phyloP scores from a whole-genome alignment of 2,113 vertebrate genomes.

The Pithys albifrons region DNA sequence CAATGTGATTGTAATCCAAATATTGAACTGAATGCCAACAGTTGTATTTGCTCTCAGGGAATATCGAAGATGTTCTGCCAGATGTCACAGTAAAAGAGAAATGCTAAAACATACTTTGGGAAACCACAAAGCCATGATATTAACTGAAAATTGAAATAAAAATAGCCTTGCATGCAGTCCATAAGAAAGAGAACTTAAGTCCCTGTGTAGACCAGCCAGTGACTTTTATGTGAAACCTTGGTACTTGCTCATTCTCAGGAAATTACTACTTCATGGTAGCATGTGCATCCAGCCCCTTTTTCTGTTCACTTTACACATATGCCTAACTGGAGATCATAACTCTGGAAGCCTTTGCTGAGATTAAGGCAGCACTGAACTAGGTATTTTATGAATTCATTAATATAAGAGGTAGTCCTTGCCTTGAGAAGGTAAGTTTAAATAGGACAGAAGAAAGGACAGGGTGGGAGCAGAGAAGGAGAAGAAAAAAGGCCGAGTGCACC shows the following conservation, averaged over 20 bases:
- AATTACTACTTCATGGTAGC: fast-evolving
- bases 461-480: neutral
- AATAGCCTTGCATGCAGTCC: neutral
- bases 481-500: neutral
- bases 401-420: neutral
- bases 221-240: neutral
- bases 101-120: neutral
- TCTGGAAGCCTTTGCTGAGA: neutral
- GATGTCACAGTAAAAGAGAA: neutral
- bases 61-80: neutral
- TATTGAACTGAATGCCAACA: neutral
- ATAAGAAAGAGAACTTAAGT: neutral
- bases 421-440: neutral
- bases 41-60: neutral
- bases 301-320: fast-evolving
- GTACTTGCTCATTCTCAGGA: neutral
- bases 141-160: neutral
- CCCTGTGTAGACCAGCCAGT: neutral
- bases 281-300: fast-evolving
- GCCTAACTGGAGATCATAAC: neutral
- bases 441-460: neutral
- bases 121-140: neutral
- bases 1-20: neutral
- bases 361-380: neutral
- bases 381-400: neutral